These are phyloP conservation scores for Drosophila ercepeae DNA, from an alignment of 1,140 invertebrate genomes.

Conservation along the genomic window DNA sequence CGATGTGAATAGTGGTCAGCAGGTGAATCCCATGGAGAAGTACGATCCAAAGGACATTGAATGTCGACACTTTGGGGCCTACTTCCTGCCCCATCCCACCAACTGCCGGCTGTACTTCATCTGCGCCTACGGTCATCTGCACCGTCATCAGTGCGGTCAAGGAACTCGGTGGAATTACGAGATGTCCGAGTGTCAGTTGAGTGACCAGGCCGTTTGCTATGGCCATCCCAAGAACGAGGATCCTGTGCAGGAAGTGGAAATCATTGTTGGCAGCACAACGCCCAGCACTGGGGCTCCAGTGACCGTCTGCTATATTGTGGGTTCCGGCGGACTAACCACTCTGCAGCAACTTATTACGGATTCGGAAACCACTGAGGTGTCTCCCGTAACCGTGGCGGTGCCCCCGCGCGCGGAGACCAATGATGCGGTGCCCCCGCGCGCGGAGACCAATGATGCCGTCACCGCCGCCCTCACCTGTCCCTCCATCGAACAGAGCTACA, in stretches of 20 bases:
- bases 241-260: neutral
- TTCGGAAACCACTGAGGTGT: conserved; percentile 3
- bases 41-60: conserved; percentile 67
- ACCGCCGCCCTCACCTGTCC: conserved; percentile 43
- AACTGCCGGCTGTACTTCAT: conserved; percentile 70
- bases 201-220: conserved; percentile 49
- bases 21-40: conserved; percentile 60
- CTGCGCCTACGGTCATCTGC: conserved; percentile 72
- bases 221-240: neutral
- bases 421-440: conserved; percentile 30
- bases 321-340: conserved; percentile 20
- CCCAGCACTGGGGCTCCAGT: conserved; percentile 35
- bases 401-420: conserved; percentile 25
- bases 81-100: conserved; percentile 76
- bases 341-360: conserved; percentile 17
- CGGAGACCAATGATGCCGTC: neutral
- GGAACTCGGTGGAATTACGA: conserved; percentile 70
- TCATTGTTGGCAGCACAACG: conserved; percentile 6
- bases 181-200: conserved; percentile 57
- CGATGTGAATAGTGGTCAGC: conserved; percentile 55
- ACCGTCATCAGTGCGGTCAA: conserved; percentile 66
- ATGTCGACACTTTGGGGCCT: conserved; percentile 73
- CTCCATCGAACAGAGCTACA: conserved; percentile 59
- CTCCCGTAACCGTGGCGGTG: conserved; percentile 2
- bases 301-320: conserved; percentile 64